Percentiles rank a stretch among this genome's conserved stretches.
These are phyloP conservation scores for Sebastes minor DNA, from an alignment of 2,797 vertebrate genomes.

Conservation along the genomic window DNA sequence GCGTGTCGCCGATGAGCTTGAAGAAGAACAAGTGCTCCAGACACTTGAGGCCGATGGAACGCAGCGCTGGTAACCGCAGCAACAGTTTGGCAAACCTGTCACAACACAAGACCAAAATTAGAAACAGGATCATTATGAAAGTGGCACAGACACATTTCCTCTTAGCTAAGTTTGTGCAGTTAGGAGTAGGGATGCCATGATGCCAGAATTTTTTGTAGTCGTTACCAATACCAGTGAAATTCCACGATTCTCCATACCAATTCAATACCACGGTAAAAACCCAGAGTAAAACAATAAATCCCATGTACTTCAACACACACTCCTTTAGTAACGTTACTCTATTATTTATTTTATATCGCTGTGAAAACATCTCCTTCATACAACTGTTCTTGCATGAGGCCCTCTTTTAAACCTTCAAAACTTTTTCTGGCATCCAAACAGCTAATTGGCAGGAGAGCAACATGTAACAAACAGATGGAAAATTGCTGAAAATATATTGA, in stretches of 20 bases:
- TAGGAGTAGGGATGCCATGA: too few species aligned
- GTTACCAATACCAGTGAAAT: too few species aligned
- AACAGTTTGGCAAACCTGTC: slow-evolving; percentile 96
- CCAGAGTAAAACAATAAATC: too few species aligned
- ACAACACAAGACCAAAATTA: not conserved
- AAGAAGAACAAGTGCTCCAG: slow-evolving; percentile 99
- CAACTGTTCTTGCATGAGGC: not conserved
- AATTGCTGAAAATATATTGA: not conserved
- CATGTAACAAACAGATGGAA: not conserved
- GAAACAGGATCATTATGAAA: not conserved
- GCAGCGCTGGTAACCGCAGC: slow-evolving; percentile 94
- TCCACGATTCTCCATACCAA: too few species aligned
- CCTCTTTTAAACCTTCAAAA: not conserved
- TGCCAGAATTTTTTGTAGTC: too few species aligned
- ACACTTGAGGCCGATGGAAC: slow-evolving; percentile 98
- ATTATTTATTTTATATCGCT: too few species aligned
- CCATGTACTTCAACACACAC: too few species aligned
- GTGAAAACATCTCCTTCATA: too few species aligned
- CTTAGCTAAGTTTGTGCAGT: not conserved
- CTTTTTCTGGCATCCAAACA: not conserved
- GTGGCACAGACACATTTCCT: not conserved
- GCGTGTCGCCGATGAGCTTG: slow-evolving; percentile 99
- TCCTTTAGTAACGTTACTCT: too few species aligned
- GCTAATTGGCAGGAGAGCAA: not conserved
- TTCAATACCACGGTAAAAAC: too few species aligned